A percentile compares a stretch with the other conserved stretches of the same genome.
phyloP scores from a whole-genome alignment of 2,888 invertebrate species.

The Callosobruchus maculatus region DNA sequence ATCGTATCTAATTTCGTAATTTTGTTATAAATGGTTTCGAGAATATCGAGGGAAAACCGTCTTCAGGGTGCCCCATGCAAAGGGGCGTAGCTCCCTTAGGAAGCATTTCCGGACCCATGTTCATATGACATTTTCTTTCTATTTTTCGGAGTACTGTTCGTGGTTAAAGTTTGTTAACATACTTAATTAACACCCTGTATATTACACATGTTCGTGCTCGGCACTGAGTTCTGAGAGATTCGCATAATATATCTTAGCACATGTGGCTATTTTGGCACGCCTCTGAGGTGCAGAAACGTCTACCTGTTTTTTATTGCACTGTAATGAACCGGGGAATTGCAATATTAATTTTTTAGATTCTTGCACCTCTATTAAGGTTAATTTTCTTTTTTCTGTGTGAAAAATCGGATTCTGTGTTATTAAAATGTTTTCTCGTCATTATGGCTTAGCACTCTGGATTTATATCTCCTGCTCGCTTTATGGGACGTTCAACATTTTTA shows the following conservation, averaged over 20 bases:
- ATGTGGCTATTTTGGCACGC: neutral
- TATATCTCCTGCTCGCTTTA: neutral
- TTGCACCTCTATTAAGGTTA: constrained; percentile 7
- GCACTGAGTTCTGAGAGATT: too few relatives aligned
- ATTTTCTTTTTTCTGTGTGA: constrained; percentile 4
- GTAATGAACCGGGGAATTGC: constrained; percentile 23
- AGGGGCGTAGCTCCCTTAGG: too few relatives aligned
- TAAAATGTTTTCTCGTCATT: neutral
- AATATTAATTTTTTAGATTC: constrained; percentile 17
- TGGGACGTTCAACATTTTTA: neutral
- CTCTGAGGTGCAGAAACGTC: constrained; percentile 11
- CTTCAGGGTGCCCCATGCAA: too few relatives aligned
- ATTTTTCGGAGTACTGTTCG: too few relatives aligned
- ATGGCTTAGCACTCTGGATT: neutral
- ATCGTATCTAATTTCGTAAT: too few relatives aligned
- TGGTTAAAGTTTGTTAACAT: too few relatives aligned
- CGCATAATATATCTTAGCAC: neutral
- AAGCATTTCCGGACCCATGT: too few relatives aligned
- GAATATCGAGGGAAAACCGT: too few relatives aligned
- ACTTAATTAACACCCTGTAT: too few relatives aligned
- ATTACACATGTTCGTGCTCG: too few relatives aligned
- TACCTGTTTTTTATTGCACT: constrained; percentile 22
- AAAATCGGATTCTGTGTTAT: neutral
- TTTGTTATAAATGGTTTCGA: too few relatives aligned
- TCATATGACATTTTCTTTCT: too few relatives aligned